These are phyloP conservation scores for Bombus pascuorum DNA, from an alignment of 1,140 invertebrate genomes.

Conservation along the genomic window DNA sequence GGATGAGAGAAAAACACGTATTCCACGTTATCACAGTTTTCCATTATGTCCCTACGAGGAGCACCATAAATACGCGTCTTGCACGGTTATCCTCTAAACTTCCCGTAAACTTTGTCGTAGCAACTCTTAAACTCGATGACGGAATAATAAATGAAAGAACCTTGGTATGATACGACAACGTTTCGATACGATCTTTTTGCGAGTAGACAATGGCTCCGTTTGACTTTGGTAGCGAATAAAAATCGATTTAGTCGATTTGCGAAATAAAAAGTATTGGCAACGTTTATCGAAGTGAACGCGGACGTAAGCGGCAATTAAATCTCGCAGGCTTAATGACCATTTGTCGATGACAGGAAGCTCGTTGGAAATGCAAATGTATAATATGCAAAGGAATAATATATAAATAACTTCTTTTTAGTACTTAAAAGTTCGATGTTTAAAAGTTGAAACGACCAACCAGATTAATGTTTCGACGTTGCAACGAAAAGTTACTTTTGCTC, in stretches of 20 bases:
- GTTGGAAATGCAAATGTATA: not conserved
- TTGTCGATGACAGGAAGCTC: no score
- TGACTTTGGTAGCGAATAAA: not conserved
- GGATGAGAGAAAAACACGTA: slow-evolving; percentile 13
- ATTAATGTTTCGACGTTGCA: no score
- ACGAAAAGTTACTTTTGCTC: no score
- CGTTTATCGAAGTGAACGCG: not conserved
- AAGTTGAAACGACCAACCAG: no score
- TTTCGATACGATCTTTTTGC: not conserved
- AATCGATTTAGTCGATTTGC: no score
- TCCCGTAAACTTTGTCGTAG: not conserved
- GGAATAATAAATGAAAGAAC: not conserved
- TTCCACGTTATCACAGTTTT: slow-evolving; percentile 35
- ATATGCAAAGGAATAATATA: no score
- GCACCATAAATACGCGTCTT: slow-evolving; percentile 7
- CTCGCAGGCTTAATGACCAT: not conserved
- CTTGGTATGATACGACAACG: not conserved
- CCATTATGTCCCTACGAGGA: slow-evolving; percentile 26
- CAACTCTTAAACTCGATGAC: not conserved
- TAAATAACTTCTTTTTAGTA: not conserved
- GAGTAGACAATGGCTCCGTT: not conserved
- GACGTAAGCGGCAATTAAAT: not conserved
- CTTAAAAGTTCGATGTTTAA: no score
- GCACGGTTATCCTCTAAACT: not conserved
- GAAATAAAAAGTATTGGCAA: no score